These are phyloP conservation scores for Anolis carolinensis DNA, from an alignment of 2,113 vertebrate species.

Conservation along the genomic window DNA sequence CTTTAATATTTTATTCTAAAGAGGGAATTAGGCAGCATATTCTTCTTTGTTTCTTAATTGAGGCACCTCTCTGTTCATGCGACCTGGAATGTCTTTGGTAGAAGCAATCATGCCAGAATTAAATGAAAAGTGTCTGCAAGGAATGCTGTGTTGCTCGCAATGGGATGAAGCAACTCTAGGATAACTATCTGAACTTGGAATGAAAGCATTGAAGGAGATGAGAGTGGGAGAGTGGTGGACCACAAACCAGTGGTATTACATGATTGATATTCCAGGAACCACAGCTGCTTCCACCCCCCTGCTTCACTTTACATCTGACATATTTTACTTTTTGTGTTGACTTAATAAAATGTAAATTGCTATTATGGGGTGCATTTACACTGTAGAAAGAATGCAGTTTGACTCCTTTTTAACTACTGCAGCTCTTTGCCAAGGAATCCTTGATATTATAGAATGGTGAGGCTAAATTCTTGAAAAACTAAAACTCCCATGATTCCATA, in stretches of 20 bases:
- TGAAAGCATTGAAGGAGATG: neutral
- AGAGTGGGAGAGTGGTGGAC: neutral
- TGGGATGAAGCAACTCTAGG: neutral
- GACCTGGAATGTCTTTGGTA: neutral
- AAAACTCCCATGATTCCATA: too few species aligned
- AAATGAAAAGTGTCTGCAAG: neutral
- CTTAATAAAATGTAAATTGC: too few species aligned
- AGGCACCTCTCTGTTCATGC: neutral
- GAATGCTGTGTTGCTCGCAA: neutral
- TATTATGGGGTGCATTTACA: too few species aligned
- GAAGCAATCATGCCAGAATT: neutral
- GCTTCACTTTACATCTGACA: neutral
- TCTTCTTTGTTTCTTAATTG: neutral
- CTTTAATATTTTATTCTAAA: constrained; percentile 10
- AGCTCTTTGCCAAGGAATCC: too few species aligned
- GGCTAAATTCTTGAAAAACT: too few species aligned
- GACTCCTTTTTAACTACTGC: too few species aligned
- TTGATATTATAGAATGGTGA: too few species aligned
- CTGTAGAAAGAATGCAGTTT: too few species aligned
- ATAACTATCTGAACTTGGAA: neutral
- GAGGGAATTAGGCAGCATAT: neutral
- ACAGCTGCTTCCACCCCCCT: neutral
- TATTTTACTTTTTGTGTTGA: too few species aligned
- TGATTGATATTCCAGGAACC: neutral
- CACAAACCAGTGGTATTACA: neutral